Percentiles rank a stretch among this genome's conserved stretches.
phyloP scores from a whole-genome alignment of 2,797 vertebrate species.

The Chlorospingus flavigularis region DNA sequence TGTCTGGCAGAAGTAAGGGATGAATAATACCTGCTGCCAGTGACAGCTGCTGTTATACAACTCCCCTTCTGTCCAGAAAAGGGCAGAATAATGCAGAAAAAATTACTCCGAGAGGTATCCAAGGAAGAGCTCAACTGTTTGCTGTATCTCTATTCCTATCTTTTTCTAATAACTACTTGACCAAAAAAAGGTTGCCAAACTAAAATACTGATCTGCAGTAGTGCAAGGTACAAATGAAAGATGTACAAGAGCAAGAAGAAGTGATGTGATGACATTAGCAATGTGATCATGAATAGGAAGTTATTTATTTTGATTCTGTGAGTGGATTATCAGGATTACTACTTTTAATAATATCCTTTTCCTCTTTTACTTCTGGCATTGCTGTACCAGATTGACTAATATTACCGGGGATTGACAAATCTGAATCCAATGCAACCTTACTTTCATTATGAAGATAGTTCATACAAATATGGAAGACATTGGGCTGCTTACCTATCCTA shows the following conservation, averaged over 20 bases:
- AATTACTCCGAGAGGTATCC: neutral
- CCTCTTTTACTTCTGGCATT: neutral
- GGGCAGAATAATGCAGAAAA: neutral
- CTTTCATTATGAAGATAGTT: neutral
- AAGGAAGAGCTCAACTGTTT: neutral
- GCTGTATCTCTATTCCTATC: neutral
- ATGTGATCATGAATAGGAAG: neutral
- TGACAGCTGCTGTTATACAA: slow-evolving; percentile 19
- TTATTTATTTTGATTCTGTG: neutral
- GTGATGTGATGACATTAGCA: neutral
- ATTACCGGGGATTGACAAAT: neutral
- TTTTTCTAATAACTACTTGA: neutral
- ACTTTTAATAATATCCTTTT: neutral
- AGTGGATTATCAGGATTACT: neutral
- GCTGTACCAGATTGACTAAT: neutral
- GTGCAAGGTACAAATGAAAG: neutral
- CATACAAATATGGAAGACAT: neutral
- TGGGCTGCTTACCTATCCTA: neutral
- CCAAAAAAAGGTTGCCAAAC: neutral
- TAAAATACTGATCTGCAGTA: neutral
- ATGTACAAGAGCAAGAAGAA: neutral
- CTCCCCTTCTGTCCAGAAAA: slow-evolving; percentile 8
- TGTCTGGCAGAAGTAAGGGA: neutral
- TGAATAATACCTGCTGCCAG: slow-evolving; percentile 3
- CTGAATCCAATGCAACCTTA: neutral